Conservation (phyloP, 2,888 invertebrate genomes). For the Laothoe populi region DNA sequence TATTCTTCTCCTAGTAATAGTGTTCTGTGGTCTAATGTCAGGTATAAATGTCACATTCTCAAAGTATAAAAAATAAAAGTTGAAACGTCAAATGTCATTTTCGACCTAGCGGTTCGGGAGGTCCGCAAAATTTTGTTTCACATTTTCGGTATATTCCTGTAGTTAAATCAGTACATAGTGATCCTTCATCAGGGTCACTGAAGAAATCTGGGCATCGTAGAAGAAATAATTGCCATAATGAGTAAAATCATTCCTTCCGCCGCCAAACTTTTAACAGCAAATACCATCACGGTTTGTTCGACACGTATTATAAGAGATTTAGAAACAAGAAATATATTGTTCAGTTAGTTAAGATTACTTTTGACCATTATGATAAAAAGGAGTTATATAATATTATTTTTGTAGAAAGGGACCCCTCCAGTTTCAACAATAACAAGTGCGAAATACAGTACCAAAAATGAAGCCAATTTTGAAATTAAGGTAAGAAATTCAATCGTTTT, state of each 20-base stretch:
- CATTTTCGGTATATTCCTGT: slow-evolving; percentile 22
- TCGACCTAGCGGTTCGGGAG: slow-evolving; percentile 27
- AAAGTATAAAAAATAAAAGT: too few species aligned
- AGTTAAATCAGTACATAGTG: slow-evolving; percentile 43
- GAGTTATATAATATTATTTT: slow-evolving; percentile 29
- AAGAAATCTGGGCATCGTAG: slow-evolving; percentile 69
- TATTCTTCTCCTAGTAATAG: too few species aligned
- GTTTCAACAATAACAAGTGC: slow-evolving; percentile 67
- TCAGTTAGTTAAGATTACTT: background rate
- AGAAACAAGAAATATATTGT: slow-evolving; percentile 17
- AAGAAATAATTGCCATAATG: slow-evolving; percentile 65
- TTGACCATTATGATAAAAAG: slow-evolving; percentile 22
- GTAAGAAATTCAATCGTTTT: slow-evolving; percentile 48
- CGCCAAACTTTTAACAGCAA: slow-evolving; percentile 65
- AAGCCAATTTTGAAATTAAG: slow-evolving; percentile 86
- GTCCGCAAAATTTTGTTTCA: slow-evolving; percentile 24
- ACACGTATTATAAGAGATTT: slow-evolving; percentile 31
- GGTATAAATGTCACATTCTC: too few species aligned
- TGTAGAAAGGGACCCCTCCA: slow-evolving; percentile 72
- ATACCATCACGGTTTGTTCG: slow-evolving; percentile 62
- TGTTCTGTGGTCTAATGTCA: too few species aligned
- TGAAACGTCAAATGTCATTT: slow-evolving; percentile 28
- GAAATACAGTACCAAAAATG: slow-evolving; percentile 85
- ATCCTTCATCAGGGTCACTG: slow-evolving; percentile 56
- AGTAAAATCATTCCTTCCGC: slow-evolving; percentile 72